A percentile compares a stretch with the other conserved stretches of the same genome.
Conservation (phyloP, 1,140 invertebrate species). For the Lordiphosa stackelbergi region DNA sequence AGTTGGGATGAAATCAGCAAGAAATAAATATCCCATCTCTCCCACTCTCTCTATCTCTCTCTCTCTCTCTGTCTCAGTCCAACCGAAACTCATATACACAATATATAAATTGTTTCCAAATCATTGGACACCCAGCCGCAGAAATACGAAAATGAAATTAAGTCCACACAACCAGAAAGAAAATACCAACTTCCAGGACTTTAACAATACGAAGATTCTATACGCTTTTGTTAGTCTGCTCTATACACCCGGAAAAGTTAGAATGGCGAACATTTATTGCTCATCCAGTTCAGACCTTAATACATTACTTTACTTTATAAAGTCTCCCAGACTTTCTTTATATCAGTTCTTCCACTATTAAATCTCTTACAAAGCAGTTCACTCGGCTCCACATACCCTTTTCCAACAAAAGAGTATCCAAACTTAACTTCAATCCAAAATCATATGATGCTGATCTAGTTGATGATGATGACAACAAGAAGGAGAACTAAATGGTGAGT, state of each 20-base stretch:
- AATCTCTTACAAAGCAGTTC: too few relatives aligned
- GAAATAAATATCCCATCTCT: slow-evolving; percentile 64
- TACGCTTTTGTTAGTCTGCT: neutral
- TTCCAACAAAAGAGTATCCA: neutral
- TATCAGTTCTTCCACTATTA: too few relatives aligned
- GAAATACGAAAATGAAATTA: slow-evolving; percentile 68
- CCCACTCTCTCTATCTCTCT: too few relatives aligned
- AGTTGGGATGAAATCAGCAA: slow-evolving; percentile 59
- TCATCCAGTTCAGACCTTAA: too few relatives aligned
- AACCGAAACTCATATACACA: slow-evolving; percentile 14
- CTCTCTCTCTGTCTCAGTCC: neutral
- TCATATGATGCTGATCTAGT: slow-evolving; percentile 62
- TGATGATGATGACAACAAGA: slow-evolving; percentile 36
- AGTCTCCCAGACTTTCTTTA: too few relatives aligned
- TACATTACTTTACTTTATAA: too few relatives aligned
- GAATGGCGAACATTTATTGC: too few relatives aligned
- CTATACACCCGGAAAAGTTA: neutral
- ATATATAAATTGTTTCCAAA: slow-evolving; percentile 73
- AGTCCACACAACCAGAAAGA: slow-evolving; percentile 35
- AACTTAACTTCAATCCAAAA: slow-evolving; percentile 33
- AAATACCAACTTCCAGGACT: neutral
- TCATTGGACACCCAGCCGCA: slow-evolving; percentile 69
- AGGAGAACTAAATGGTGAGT: slow-evolving; percentile 2
- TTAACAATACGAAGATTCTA: slow-evolving; percentile 13
- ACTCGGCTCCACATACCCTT: neutral